Evolutionary conservation across 2,113 vertebrate species (phyloP).

Genomic region (Lasiurus cinereus): DNA sequence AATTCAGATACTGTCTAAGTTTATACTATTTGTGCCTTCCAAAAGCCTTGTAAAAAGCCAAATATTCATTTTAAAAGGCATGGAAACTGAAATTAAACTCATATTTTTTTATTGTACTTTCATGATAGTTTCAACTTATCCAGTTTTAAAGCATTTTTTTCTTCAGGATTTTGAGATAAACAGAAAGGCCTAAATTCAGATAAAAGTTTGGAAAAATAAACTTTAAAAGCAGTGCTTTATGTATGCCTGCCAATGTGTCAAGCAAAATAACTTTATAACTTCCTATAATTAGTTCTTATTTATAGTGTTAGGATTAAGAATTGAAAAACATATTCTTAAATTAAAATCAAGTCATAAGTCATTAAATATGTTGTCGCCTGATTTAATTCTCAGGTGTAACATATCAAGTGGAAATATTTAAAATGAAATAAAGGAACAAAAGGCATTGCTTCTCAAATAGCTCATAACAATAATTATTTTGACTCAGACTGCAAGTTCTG

Average conservation of each 20-base stretch:
- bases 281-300: neutral
- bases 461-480: neutral
- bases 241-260: neutral
- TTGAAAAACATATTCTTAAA: neutral
- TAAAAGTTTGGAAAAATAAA: neutral
- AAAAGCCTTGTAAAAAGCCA: neutral
- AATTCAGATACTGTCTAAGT: neutral
- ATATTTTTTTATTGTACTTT: neutral
- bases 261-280: neutral
- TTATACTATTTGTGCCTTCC: neutral
- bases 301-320: slow-evolving; percentile 15
- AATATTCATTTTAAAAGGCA: neutral
- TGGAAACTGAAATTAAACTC: neutral
- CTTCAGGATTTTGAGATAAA: neutral
- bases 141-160: neutral
- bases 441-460: neutral
- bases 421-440: neutral
- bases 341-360: neutral
- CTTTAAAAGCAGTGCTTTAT: neutral
- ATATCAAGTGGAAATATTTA: neutral
- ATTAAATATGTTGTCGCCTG: neutral
- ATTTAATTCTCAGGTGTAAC: neutral
- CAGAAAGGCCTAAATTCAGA: neutral
- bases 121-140: neutral
- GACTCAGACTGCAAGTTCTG: neutral